Base-by-base conservation (phyloP, 2,113 vertebrate genomes). In the Gopherus flavomarginatus region DNA sequence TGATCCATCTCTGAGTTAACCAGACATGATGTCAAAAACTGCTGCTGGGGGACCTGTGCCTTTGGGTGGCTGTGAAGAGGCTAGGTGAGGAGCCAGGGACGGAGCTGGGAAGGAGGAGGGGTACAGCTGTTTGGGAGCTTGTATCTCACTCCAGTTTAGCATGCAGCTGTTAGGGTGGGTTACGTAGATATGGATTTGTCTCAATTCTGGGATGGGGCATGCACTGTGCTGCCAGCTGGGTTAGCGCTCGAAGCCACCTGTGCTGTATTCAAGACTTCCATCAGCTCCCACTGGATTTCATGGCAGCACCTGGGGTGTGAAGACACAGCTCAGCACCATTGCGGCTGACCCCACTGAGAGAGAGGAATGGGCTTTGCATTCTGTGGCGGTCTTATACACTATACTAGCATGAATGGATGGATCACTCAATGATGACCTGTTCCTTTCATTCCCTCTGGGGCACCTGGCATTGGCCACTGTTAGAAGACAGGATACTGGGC, bases 81-180 rank as follows among this genome's bases (percentile, higher is more conserved):
- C 47, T 52, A 54, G 42, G 52, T 27, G 16, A 13, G 29, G 42
- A 29, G 54, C 42, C 8, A 6, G 35, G 3, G 1, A 4, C 11
- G 27, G 11, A 8, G 38, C 24, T 72, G 42, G 77, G 53, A 52
- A 94, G 5, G 80, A 47, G 53, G 42, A 24, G 27, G 27, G 84
- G 29, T 81, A 42, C 83, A 56, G 50, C 16, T 16, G 54, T 0
- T 5, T 79, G 49, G 52, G 22, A 82, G 57, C n/a, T 5, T 42
- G 53, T 27, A 9, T 17, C 47, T 62, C 24, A 1, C 44, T 83
- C 50, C 19, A 65, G 17, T 31, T 35, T 12, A 47, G 17, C 19
- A 57, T 31, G 2, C 38, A 85, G 44, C 72, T 72, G 24, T 2
- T 0, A 1, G 31, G 54, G 62, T 2, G 3, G 17, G 11, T 62